Evolutionary conservation across 2,888 invertebrate genomes (phyloP), one percentile per base, ranked within the genome.

Genomic region (Drosophila mayaguana): DNA sequence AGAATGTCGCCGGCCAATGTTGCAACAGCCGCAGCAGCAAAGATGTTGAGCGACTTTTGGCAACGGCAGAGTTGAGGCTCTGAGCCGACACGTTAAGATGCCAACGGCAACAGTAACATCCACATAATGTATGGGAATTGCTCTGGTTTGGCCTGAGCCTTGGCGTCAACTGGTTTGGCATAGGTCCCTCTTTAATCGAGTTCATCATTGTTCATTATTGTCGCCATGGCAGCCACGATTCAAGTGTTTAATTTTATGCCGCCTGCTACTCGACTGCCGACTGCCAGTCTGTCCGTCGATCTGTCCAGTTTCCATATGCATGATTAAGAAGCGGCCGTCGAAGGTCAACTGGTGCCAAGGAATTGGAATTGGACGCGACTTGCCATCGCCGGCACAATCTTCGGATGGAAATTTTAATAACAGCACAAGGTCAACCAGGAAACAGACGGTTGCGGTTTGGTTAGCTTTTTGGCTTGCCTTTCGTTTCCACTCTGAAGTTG

Each of bases 351-450:
- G 89, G 89, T 89, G 89, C 80, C 67, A 88, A 76, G 87, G 87
- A 84, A 88, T 86, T 78, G 87, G 87, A 84, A 88, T 86, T 78
- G 85, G 85, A 72, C 72, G 56, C 81, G 45, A 42, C 71, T 56
- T 25, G 38, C 51, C 50, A 53, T 63, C 40, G 54, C 53, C 57
- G 14, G 16, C 43, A 54, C 75, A 80, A 77, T 79, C 83, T 89
- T 84, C 83, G 83, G 86, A 83, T 82, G 88, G 86, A 89, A 89
- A 89, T 85, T 89, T 89, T 87, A 87, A 87, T 87, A 89, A 89
- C 67, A 62, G 67, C 77, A 77, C 90, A 87, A 87, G 86, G 86
- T 87, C 86, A 89, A 85, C 86, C 83, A 89, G 86, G 90, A 82
- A 77, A 70, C 72, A 60, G 59, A 57, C 42, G 54, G 63, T 55